Evolutionary conservation across 2,797 vertebrate genomes (phyloP).

Genomic region (Anguilla anguilla): DNA sequence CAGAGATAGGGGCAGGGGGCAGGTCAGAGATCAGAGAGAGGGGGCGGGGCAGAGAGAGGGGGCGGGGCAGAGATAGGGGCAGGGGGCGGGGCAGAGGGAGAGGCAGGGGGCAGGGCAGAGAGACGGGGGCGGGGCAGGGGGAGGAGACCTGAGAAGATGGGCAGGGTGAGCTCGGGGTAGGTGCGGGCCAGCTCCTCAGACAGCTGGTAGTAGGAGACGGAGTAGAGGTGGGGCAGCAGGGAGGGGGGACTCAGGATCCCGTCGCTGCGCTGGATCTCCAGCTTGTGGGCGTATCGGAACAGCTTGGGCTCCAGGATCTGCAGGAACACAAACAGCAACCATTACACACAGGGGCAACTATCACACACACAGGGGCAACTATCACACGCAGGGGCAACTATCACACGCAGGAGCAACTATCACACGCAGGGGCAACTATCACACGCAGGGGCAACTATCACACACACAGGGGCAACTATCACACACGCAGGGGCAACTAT

Average conservation of each 20-base stretch:
- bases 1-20: neutral
- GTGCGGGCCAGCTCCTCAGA: conserved; percentile 96
- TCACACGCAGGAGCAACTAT: neutral
- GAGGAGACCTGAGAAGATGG: conserved; percentile 91
- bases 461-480: too few relatives aligned
- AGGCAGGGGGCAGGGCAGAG: neutral
- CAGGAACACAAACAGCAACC: conserved; percentile 9
- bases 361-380: neutral
- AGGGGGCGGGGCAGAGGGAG: neutral
- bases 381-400: neutral
- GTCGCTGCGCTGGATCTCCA: conserved; percentile 92
- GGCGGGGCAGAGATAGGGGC: too few relatives aligned
- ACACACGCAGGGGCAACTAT: too few relatives aligned
- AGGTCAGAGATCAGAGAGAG: too few relatives aligned
- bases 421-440: neutral
- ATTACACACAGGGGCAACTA: neutral
- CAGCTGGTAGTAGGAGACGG: conserved; percentile 94
- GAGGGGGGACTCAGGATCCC: conserved; percentile 90
- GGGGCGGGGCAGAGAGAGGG: neutral
- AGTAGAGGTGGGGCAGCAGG: conserved; percentile 93
- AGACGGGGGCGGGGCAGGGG: neutral
- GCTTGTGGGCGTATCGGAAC: conserved; percentile 97
- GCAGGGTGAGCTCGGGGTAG: conserved; percentile 94
- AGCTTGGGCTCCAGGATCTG: conserved; percentile 98
- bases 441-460: too few relatives aligned